Base-by-base conservation (phyloP, 2,113 vertebrate species). In the Mionectes macconnelli region DNA sequence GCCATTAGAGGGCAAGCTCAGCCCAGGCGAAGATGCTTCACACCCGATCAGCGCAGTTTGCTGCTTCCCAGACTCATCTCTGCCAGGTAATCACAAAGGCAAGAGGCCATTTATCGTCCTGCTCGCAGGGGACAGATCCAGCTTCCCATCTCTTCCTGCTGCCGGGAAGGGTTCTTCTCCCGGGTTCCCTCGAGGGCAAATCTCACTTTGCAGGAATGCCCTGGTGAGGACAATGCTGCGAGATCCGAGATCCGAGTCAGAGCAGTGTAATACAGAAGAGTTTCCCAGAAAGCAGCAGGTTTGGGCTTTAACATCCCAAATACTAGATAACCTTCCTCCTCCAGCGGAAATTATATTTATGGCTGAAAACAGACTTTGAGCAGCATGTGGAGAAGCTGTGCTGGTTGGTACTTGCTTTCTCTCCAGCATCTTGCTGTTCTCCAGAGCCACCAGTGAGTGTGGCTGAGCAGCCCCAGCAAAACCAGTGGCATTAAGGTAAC, bases 1-100 rank as follows among this genome's bases (percentile, higher is more conserved):
- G 66, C 97, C 98, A 96, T 97, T 95, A 98, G 98, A 98, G 97
- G 97, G 97, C 87, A 97, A 96, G 70, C 97, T 95, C 92, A 94
- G 90, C 91, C 93, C 95, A 90, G 94, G 77, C 84, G 90, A 98
- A 91, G 83, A 77, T 40, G 96, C 80, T 95, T 67, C 11, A 3
- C 33, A 8, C 6, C 3, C 20, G 3, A 12, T 24, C 44, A 2
- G 12, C 9, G 60, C 74, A 23, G 52, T 14, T n/a, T 31, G 59
- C 80, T 57, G 33, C 82, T 94, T 72, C 44, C 37, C 66, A 56
- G 50, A 17, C 31, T 45, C 56, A 20, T 60, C 53, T 53, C 74
- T 77, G 56, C 25, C 74, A 66, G 74, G 35, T 83, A 13, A 50
- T 57, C 75, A 44, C 59, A 45, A 89, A 72, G 49, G n/a, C 64